Evolutionary conservation across 2,797 vertebrate genomes (phyloP).

Genomic region (Acanthopagrus latus): DNA sequence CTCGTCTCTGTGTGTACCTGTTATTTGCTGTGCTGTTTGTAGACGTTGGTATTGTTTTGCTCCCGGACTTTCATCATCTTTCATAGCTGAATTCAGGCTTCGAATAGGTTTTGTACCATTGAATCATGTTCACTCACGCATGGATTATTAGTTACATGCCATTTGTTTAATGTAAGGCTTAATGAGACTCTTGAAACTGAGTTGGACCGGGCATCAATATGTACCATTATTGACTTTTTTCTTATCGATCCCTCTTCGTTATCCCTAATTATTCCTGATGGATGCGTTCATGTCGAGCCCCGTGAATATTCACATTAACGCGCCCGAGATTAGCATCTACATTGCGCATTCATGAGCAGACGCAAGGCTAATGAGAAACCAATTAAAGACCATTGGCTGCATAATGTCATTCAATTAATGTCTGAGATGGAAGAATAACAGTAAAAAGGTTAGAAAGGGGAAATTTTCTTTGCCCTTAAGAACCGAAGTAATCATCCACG

Average conservation of each 20-base stretch:
- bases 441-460: constrained; percentile 9
- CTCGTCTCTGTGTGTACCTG: background rate
- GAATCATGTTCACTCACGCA: background rate
- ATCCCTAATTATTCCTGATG: constrained; percentile 16
- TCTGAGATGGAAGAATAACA: background rate
- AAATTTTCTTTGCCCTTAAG: background rate
- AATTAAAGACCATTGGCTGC: background rate
- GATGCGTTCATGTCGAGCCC: constrained; percentile 2
- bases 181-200: background rate
- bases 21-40: background rate
- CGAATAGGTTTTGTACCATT: background rate
- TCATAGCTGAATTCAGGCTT: background rate
- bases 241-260: background rate
- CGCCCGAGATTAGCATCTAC: background rate
- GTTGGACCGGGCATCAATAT: background rate
- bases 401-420: constrained; percentile 9
- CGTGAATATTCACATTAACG: constrained; percentile 11
- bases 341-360: background rate
- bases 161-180: background rate
- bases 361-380: constrained; percentile 3
- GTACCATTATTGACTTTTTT: background rate
- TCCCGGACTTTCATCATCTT: background rate
- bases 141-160: background rate
- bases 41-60: background rate
- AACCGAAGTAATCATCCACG: background rate